phyloP scores from a whole-genome alignment of 2,113 vertebrate genomes.

The Lepus europaeus region DNA sequence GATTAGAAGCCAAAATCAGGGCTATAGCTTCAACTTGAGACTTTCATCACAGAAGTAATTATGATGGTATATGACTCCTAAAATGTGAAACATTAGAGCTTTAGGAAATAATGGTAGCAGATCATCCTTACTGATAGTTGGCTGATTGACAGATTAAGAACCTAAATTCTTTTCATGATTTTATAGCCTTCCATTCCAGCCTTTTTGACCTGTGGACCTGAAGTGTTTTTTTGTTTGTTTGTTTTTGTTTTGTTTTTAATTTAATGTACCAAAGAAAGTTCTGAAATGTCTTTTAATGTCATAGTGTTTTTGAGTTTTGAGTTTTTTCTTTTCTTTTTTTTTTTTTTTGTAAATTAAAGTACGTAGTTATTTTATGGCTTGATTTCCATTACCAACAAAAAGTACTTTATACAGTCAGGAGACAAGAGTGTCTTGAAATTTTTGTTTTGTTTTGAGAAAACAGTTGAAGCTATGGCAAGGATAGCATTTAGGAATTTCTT shows the following conservation, averaged over 20 bases:
- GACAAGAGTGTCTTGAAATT: constrained; percentile 84
- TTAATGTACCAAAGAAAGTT: constrained; percentile 60
- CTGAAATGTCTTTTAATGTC: constrained; percentile 53
- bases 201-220: background rate
- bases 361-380: constrained; percentile 43
- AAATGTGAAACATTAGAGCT: background rate
- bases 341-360: background rate
- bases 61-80: background rate
- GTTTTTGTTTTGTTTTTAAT: too few species aligned
- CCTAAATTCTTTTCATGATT: fast-evolving
- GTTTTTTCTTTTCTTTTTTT: too few species aligned
- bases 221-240: background rate
- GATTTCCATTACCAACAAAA: constrained; percentile 82
- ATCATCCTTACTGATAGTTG: background rate
- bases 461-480: constrained; percentile 80
- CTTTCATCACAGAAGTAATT: background rate
- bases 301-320: constrained; percentile 52
- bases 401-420: constrained; percentile 84
- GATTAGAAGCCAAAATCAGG: background rate
- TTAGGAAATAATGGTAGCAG: background rate
- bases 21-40: background rate
- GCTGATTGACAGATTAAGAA: background rate
- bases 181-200: background rate
- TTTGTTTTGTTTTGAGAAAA: constrained; percentile 83
- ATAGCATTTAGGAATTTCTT: constrained; percentile 78